phyloP scores from a whole-genome alignment of 2,113 vertebrate genomes.

The Eubucco bourcierii region DNA sequence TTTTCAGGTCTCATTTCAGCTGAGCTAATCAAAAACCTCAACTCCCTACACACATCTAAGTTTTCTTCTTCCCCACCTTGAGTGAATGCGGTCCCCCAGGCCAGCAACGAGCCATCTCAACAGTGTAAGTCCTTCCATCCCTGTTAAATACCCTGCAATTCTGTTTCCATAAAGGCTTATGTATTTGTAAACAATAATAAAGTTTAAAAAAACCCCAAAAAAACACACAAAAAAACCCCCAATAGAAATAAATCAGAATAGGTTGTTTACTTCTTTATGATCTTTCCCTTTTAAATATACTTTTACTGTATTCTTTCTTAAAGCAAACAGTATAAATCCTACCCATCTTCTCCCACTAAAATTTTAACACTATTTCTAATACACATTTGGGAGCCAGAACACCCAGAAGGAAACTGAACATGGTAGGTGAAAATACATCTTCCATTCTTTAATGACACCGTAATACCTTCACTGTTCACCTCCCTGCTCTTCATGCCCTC shows the following conservation, averaged over 20 bases:
- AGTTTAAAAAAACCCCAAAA: neutral
- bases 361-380: constrained; percentile 1
- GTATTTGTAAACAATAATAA: neutral
- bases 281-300: neutral
- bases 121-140: neutral
- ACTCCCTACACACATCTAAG: neutral
- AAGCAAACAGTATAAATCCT: neutral
- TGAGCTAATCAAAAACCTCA: neutral
- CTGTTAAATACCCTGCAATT: neutral
- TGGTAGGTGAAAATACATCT: neutral
- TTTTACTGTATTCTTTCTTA: neutral
- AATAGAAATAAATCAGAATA: neutral
- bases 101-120: neutral
- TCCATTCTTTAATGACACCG: neutral
- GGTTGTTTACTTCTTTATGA: neutral
- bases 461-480: neutral
- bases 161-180: neutral
- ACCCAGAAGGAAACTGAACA: neutral
- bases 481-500: neutral
- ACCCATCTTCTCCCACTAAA: neutral
- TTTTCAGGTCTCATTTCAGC: neutral
- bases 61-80: neutral
- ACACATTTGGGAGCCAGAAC: neutral
- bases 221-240: too few species aligned
- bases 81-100: neutral